Base-by-base conservation (phyloP, 2,797 vertebrate genomes). In the Cygnus olor region DNA sequence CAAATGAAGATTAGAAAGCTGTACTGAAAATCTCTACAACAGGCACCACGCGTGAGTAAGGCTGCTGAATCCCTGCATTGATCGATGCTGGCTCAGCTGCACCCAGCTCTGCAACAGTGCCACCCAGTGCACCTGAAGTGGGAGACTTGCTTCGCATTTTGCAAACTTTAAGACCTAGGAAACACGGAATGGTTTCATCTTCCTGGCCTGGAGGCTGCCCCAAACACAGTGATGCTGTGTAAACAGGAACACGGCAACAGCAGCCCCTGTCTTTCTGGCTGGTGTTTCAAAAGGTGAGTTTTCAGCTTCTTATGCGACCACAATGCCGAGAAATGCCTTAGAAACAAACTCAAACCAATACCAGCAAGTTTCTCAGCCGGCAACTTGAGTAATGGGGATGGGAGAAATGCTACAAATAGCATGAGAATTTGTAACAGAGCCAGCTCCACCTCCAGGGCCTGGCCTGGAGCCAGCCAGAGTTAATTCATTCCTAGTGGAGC, bases 101-200 rank as follows among this genome's bases (percentile, higher is more conserved):
- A 65, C 88, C 80, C 82, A 80, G 85, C 69, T 95, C 89, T 63
- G 65, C 94, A 94, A 69, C 81, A 87, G 19, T 88, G 93, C 85
- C 94, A 79, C 85, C 92, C 88, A 83, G 83, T 0, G 32, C 73
- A 49, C 36, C 7, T 1, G 80, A 14, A n/a, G 32, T 0, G 0
- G 19, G 11, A 79, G 53, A 3, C n/a, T 78, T 14, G 14, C 64
- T 60, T 34, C 38, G 77, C 28, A 0, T 63, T 27, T 51, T 28
- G 68, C 65, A 54, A 53, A 38, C 27, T 51, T 21, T 4, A 21
- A 63, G 68, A 54, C 44, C 53, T 38, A 27, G 12, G 60, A 85
- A 80, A 57, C 9, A 11, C 6, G 4, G 71, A 20, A 10, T 79
- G 47, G 12, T 3, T 85, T 79, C 77, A 13, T 87, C 34, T 71